These are phyloP conservation scores for Trichacis sp. DNA, from an alignment of 2,888 invertebrate genomes.

Conservation along the genomic window DNA sequence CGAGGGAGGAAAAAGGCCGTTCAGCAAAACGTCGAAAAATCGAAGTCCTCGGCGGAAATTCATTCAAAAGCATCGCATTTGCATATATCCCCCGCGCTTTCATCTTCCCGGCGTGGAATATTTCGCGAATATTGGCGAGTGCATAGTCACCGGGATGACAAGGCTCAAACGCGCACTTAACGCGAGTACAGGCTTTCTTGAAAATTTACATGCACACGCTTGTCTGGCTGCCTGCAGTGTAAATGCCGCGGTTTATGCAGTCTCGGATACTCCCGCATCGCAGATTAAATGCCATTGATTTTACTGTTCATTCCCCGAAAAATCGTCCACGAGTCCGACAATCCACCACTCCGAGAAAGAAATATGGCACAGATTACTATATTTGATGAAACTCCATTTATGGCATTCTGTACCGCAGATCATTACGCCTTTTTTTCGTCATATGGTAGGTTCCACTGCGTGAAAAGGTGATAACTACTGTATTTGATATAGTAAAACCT, in stretches of 20 bases:
- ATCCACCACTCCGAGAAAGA: too few species aligned
- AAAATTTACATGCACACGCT: background rate
- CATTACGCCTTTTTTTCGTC: too few species aligned
- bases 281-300: too few species aligned
- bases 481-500: too few species aligned
- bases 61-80: slow-evolving; percentile 1
- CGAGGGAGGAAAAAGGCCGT: background rate
- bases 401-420: too few species aligned
- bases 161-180: slow-evolving; percentile 36
- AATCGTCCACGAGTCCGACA: too few species aligned
- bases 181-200: slow-evolving; percentile 19
- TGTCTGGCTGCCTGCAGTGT: background rate
- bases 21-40: background rate
- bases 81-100: background rate
- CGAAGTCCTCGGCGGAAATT: background rate
- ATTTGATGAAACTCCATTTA: too few species aligned
- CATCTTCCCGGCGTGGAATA: background rate
- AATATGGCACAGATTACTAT: too few species aligned
- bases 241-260: background rate
- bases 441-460: too few species aligned
- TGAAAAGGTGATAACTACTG: too few species aligned
- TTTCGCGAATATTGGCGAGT: slow-evolving; percentile 2
- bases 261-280: too few species aligned
- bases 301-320: too few species aligned
- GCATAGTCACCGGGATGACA: slow-evolving; percentile 14